Evolutionary conservation across 1,140 invertebrate genomes (phyloP).

Genomic region (Meteorus sp.): DNA sequence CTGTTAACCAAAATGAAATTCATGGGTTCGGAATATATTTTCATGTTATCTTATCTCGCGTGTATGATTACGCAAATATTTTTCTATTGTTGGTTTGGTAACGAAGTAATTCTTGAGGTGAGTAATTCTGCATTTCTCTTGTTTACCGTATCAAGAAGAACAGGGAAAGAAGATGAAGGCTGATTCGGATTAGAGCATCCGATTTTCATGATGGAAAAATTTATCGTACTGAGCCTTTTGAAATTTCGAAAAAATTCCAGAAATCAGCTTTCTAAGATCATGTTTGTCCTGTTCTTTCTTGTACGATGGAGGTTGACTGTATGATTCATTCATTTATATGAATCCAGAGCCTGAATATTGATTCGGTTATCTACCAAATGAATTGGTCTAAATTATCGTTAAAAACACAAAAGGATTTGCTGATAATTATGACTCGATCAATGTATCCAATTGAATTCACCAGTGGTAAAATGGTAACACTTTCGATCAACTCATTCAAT

Average conservation of each 20-base stretch:
- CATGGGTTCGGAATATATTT: conserved; percentile 22
- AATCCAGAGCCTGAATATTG: neutral
- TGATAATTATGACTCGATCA: neutral
- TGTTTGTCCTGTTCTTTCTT: neutral
- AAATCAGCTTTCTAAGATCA: neutral
- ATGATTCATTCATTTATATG: neutral
- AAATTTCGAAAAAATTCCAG: neutral
- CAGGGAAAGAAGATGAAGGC: too few species aligned
- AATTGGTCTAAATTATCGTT: neutral
- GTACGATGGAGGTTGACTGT: neutral
- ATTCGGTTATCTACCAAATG: neutral
- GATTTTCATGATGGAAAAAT: too few species aligned
- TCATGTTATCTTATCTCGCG: conserved; percentile 19
- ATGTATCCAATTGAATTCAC: neutral
- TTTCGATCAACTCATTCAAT: neutral
- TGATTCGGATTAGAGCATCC: too few species aligned
- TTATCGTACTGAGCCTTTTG: too few species aligned
- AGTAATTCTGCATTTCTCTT: neutral
- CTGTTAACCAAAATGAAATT: conserved; percentile 24
- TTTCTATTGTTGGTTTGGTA: conserved; percentile 33
- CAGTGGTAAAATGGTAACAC: neutral
- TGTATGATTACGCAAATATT: conserved; percentile 30
- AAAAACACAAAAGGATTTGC: neutral
- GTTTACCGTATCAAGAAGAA: too few species aligned
- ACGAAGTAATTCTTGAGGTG: conserved; percentile 18